Evolutionary conservation across 2,113 vertebrate species (phyloP).

Genomic region (Phasianus colchicus): DNA sequence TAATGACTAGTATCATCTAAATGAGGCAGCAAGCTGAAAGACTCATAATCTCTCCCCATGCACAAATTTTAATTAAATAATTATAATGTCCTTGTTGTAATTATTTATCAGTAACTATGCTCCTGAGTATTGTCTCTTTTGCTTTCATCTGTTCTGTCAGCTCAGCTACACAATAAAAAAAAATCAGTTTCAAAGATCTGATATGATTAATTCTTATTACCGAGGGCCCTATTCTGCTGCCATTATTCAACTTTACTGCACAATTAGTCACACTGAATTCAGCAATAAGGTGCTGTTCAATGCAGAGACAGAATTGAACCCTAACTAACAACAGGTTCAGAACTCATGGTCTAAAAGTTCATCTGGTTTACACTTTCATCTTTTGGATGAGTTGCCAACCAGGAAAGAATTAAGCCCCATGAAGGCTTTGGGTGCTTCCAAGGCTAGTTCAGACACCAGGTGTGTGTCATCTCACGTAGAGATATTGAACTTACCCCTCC

Average conservation of each 20-base stretch:
- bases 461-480: neutral
- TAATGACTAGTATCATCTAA: conserved; percentile 82
- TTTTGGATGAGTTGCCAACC: neutral
- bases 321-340: neutral
- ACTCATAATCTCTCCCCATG: conserved; percentile 81
- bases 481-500: neutral
- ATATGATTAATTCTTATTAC: conserved; percentile 70
- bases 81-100: conserved; percentile 80
- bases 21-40: conserved; percentile 79
- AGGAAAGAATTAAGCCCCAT: neutral
- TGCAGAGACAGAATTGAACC: neutral
- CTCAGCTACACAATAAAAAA: conserved; percentile 65
- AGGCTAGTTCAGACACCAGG: neutral
- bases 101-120: conserved; percentile 83
- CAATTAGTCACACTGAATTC: conserved; percentile 20
- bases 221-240: conserved; percentile 50
- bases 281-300: neutral
- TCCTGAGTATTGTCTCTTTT: conserved; percentile 77
- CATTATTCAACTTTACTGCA: conserved; percentile 53
- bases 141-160: conserved; percentile 75
- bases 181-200: conserved; percentile 49
- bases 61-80: conserved; percentile 85
- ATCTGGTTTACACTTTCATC: neutral
- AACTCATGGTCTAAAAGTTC: neutral
- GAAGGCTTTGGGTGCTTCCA: neutral